Base-by-base conservation (phyloP, 2,888 invertebrate species). In the Gastrophysa polygoni region DNA sequence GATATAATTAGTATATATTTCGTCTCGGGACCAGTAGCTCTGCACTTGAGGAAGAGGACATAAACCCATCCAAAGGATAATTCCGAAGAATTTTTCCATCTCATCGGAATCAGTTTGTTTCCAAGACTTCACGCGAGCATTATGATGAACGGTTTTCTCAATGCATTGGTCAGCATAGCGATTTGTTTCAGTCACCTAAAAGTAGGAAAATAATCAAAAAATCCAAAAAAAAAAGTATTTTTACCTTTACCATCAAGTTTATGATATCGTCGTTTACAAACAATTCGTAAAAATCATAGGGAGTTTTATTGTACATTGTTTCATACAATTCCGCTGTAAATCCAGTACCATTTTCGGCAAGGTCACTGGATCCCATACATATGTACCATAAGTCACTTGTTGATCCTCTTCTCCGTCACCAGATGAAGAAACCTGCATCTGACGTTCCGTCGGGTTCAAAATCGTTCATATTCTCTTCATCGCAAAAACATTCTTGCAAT, bases 11-110 rank as follows among this genome's bases (percentile, higher is more conserved):
- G 20, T 1, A 24, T 21, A 55, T 18, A 55, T 20, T 38, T 21
- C 44, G 46, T 7, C 29, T 14, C 29, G 14, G 49, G 34, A 49
- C 49, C 57, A 57, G 44, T 55, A 57, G 32, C 11, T 20, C 49
- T 43, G 17, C 18, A 49, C 5, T 17, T 21, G 18, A 21, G 57
- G 43, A 21, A 49, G 18, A 20, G 48, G 18, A 10, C 32, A 49
- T 57, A 57, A 18, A 57, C 57, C 38, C 48, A 57, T 57, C 48
- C 43, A 57, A 2, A 32, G 4, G 32, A 57, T 6, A n/a, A 57
- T 49, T n/a, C 49, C 48, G 38, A 38, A 32, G 21, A 57, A 57
- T 24, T 49, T 57, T 49, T 57, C 38, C 28, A 57, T 49, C 38
- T 57, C 34, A 5, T 57, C 7, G 20, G 48, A 44, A 55, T 55